Evolutionary conservation across 2,113 vertebrate species (phyloP).

Genomic region (Prunella fulvescens): DNA sequence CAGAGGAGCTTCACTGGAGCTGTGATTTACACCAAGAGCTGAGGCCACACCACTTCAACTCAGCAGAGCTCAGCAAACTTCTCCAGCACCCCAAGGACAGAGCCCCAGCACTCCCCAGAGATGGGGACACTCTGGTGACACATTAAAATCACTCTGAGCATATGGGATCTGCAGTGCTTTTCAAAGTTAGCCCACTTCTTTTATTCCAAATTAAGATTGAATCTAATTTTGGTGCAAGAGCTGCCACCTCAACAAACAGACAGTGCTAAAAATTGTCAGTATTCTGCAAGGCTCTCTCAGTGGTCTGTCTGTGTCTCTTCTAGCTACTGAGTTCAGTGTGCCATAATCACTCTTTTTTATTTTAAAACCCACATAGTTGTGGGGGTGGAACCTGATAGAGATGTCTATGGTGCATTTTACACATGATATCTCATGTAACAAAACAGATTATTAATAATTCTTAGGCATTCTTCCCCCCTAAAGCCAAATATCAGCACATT

Average conservation of each 20-base stretch:
- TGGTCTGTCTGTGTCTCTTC: background rate
- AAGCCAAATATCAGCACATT: background rate
- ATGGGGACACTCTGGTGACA: background rate
- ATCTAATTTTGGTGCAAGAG: constrained; percentile 48
- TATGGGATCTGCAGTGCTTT: background rate
- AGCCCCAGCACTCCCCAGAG: background rate
- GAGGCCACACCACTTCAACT: background rate
- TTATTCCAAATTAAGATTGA: constrained; percentile 17
- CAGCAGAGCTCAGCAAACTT: background rate
- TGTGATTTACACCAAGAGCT: background rate
- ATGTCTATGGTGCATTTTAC: background rate
- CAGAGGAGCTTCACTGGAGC: background rate
- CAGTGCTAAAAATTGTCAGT: background rate
- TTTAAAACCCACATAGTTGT: background rate
- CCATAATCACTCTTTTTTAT: background rate
- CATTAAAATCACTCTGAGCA: background rate
- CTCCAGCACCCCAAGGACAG: background rate
- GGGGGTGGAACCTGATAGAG: background rate
- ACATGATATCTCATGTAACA: background rate
- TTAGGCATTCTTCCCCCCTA: background rate
- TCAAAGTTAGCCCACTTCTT: constrained; percentile 33
- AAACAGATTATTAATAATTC: background rate
- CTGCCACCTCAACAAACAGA: constrained; percentile 11
- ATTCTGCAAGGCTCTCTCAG: background rate
- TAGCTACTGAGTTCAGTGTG: background rate